Evolutionary conservation across 2,888 invertebrate species (phyloP).

Genomic region (Lydus trimaculatus): DNA sequence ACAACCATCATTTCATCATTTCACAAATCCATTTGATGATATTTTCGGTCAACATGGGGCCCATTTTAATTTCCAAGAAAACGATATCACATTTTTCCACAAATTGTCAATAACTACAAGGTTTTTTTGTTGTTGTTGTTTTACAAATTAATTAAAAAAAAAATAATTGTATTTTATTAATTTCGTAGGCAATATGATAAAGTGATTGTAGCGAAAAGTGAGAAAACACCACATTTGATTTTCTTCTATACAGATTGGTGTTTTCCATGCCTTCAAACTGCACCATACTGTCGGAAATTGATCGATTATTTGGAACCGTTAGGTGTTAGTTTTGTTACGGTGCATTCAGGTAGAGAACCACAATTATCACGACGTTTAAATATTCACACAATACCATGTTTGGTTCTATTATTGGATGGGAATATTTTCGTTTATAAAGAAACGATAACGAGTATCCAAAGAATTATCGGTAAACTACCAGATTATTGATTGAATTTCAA

Average conservation of each 20-base stretch:
- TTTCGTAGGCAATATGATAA: slow-evolving; percentile 83
- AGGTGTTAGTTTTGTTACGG: slow-evolving; percentile 82
- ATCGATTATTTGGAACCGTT: slow-evolving; percentile 86
- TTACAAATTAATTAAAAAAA: too few relatives aligned
- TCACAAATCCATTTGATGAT: slow-evolving; percentile 79
- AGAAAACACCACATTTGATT: slow-evolving; percentile 81
- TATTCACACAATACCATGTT: slow-evolving; percentile 80
- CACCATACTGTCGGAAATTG: slow-evolving; percentile 83
- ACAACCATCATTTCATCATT: slow-evolving; percentile 71
- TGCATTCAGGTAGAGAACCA: slow-evolving; percentile 86
- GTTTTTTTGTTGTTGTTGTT: slow-evolving; percentile 55
- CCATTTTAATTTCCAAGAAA: slow-evolving; percentile 83
- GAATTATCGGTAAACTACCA: slow-evolving; percentile 73
- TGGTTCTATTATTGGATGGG: slow-evolving; percentile 84
- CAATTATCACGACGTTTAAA: slow-evolving; percentile 79
- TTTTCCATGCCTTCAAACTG: slow-evolving; percentile 88
- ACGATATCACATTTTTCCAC: slow-evolving; percentile 86
- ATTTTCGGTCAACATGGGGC: slow-evolving; percentile 75
- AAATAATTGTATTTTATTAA: not conserved
- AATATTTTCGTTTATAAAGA: slow-evolving; percentile 86
- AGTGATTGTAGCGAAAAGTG: slow-evolving; percentile 83
- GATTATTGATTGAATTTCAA: not conserved
- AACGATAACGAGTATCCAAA: slow-evolving; percentile 77
- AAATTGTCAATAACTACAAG: slow-evolving; percentile 85
- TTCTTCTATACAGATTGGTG: slow-evolving; percentile 96